Conservation (phyloP, 2,888 invertebrate species). For the Eudemis profundana region DNA sequence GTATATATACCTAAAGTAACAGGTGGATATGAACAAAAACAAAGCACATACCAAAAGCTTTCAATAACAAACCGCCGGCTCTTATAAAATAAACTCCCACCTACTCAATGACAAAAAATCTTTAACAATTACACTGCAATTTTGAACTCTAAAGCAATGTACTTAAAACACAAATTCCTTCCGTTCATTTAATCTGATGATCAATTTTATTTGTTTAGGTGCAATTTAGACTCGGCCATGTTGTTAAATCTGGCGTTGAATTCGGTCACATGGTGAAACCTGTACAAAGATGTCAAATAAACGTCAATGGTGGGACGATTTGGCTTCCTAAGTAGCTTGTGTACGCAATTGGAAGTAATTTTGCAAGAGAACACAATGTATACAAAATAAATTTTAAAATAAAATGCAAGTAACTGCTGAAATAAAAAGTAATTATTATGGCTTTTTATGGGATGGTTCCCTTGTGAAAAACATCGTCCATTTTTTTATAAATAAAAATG, state of each 20-base stretch:
- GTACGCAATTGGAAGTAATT: background rate
- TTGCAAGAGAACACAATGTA: no score
- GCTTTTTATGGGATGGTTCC: background rate
- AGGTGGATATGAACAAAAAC: no score
- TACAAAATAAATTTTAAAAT: background rate
- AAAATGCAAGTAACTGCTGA: background rate
- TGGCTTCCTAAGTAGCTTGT: constrained; percentile 19
- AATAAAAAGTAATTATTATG: background rate
- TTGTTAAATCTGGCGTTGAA: background rate
- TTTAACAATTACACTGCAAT: background rate
- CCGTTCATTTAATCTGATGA: background rate
- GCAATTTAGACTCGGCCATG: background rate
- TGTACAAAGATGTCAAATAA: background rate
- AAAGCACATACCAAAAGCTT: no score
- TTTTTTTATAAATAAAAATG: background rate
- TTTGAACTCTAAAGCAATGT: background rate
- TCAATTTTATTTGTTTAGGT: background rate
- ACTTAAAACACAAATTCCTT: background rate
- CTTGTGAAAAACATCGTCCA: background rate
- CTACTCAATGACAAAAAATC: background rate
- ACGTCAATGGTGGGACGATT: background rate
- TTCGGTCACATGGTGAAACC: background rate
- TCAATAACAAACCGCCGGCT: no score
- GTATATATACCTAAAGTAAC: no score
- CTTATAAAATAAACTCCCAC: background rate